These are phyloP conservation scores for Syngnathus scovelli DNA, from an alignment of 2,113 vertebrate species.

Conservation along the genomic window DNA sequence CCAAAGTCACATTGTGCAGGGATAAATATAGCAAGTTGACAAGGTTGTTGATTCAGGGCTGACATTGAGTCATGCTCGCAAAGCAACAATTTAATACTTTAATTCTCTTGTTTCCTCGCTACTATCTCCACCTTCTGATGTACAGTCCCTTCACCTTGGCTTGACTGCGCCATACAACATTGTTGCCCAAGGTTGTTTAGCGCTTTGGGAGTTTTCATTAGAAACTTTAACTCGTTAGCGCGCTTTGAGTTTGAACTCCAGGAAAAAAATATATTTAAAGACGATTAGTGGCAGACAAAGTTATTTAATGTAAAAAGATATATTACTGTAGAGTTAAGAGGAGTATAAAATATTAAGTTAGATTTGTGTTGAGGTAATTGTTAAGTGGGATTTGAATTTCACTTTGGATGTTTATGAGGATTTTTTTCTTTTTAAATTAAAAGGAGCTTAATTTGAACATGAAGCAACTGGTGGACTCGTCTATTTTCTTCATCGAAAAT, in stretches of 20 bases:
- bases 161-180: conserved; percentile 23
- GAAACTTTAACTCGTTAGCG: conserved; percentile 18
- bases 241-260: background rate
- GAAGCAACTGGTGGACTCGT: background rate
- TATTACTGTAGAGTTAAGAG: too few species aligned
- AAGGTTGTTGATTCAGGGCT: conserved; percentile 60
- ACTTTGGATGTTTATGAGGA: too few species aligned
- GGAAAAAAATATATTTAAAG: background rate
- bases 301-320: too few species aligned
- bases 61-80: conserved; percentile 35
- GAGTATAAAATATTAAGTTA: too few species aligned
- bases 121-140: conserved; percentile 30
- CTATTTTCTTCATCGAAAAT: too few species aligned
- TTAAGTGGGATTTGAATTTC: too few species aligned
- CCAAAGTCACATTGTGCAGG: conserved; percentile 47
- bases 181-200: conserved; percentile 7
- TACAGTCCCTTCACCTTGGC: conserved; percentile 47
- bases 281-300: background rate
- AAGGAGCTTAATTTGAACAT: background rate
- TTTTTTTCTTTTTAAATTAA: too few species aligned
- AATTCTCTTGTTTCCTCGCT: conserved; percentile 39
- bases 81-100: conserved; percentile 48
- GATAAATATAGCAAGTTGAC: conserved; percentile 52
- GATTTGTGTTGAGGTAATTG: too few species aligned
- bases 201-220: background rate